These are phyloP conservation scores for Rhingia campestris DNA, from an alignment of 2,888 invertebrate genomes.

Conservation along the genomic window DNA sequence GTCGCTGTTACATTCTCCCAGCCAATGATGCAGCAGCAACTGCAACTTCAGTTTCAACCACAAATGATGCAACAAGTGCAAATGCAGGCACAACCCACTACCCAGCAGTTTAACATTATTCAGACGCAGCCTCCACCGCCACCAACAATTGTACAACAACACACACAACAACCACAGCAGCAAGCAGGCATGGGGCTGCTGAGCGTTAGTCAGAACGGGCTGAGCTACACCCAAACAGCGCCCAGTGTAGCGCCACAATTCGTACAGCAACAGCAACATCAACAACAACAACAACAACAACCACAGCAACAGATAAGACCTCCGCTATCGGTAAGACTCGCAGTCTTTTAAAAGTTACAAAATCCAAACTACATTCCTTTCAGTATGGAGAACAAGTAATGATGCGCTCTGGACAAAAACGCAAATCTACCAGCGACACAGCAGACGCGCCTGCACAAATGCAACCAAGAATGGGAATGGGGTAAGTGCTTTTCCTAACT, in stretches of 20 bases:
- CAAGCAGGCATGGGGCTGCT: conserved; percentile 55
- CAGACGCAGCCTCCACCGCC: conserved; percentile 65
- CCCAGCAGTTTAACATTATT: conserved; percentile 68
- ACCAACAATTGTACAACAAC: conserved; percentile 52
- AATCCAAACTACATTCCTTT: background rate
- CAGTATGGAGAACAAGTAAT: conserved; percentile 61
- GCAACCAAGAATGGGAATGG: conserved; percentile 65
- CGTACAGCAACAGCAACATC: conserved; percentile 50
- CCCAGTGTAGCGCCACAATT: conserved; percentile 39
- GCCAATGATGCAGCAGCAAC: conserved; percentile 67
- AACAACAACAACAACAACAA: conserved; percentile 22
- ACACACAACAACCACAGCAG: conserved; percentile 48
- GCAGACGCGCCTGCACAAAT: conserved; percentile 57
- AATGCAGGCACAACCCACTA: conserved; percentile 58
- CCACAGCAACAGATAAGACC: conserved; percentile 35
- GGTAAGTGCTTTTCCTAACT: conserved; percentile 52
- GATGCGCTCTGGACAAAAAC: conserved; percentile 57
- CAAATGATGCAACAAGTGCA: conserved; percentile 69
- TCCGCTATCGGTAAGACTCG: conserved; percentile 38
- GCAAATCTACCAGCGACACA: conserved; percentile 62
- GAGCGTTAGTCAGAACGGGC: conserved; percentile 61
- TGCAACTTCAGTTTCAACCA: conserved; percentile 65
- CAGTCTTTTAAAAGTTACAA: background rate
- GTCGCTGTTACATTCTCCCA: conserved; percentile 67
- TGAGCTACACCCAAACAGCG: conserved; percentile 55